Evolutionary conservation across 1,140 invertebrate species (phyloP), one percentile per base, ranked within the genome.

Genomic region (Lucilia cuprina): DNA sequence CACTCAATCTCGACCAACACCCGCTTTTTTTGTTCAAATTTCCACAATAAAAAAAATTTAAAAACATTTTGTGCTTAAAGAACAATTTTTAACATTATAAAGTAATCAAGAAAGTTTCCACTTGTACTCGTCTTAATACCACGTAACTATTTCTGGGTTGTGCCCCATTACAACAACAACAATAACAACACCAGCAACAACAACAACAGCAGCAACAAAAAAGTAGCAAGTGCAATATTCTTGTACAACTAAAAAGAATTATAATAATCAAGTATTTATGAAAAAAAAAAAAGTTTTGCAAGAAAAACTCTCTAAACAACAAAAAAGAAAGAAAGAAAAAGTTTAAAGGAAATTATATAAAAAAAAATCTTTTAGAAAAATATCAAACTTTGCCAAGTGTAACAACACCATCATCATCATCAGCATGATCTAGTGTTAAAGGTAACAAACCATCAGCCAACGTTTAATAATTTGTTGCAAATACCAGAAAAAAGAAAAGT

Each of bases 211-310:
- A 65, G 5, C 65, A 25, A 21, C 65, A 21, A 21, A n/a, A 70
- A 70, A 19, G n/a, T 70, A 12, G 65, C 65, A 70, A 70, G 19
- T 21, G 65, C n/a, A 70, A 70, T 21, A 70, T 21, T 70, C 65
- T 70, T 21, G 19, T 70, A 21, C 65, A 70, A 70, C 65, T 21
- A 25, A 21, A 70, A 70, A 70, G 65, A 70, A 70, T 70, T 70
- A 21, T 21, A 70, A 70, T 70, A 70, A 70, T 70, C 65, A 70
- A 70, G 65, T 70, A 70, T 70, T 70, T 70, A 70, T 70, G 65
- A 30, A 30, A 30, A 30, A 30, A 30, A 30, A 70, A 70, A 70
- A 70, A 70, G 65, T 70, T 70, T 70, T 70, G 17, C 65, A 70
- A 70, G 21, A 70, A 70, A 70, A 21, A 12, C n/a, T 70, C 5